Base-by-base conservation (phyloP, 1,140 invertebrate species). In the Drosophila orena region DNA sequence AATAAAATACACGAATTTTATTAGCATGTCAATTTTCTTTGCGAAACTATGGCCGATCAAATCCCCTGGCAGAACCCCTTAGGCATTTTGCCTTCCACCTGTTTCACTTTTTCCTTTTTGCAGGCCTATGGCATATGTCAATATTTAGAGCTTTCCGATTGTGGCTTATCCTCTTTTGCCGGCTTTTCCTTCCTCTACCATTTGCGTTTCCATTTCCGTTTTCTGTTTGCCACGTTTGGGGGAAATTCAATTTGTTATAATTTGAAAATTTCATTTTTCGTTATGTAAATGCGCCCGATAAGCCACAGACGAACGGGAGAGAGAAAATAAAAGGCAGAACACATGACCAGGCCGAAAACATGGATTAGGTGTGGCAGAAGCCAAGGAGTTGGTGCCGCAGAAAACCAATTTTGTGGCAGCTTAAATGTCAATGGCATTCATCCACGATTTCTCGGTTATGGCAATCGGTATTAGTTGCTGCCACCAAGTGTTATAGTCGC, bases 231-330 rank as follows among this genome's bases (percentile, higher is more conserved):
- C 35, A 52, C 44, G 58, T 37, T 65, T 44, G 44, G 35, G 46
- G 52, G 34, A 89, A 89, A 88, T 88, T 88, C 83, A 88, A 84
- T 88, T 88, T 84, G 84, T 88, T 84, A 88, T 88, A 88, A 88
- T 89, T 88, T 80, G 84, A 84, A 88, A 84, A 84, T 88, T 84
- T 84, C 84, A 83, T 89, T 88, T 88, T 81, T 55, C 71, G 61
- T 83, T 88, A 88, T 88, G 84, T 65, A 88, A 88, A 89, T 88
- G 56, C 61, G 42, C 24, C 56, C 66, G 71, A 88, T 81, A 86
- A 88, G 83, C 78, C 50, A 30, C 50, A 69, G 54, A 68, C 59
- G 61, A 66, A 52, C 62, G 55, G 17, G 17, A 17, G 27, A 30
- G 1, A n/a, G 30, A 42, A 38, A 38, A 49, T 24, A 54, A 61